Base-by-base conservation (phyloP, 2,797 vertebrate species). In the Myotis myotis region DNA sequence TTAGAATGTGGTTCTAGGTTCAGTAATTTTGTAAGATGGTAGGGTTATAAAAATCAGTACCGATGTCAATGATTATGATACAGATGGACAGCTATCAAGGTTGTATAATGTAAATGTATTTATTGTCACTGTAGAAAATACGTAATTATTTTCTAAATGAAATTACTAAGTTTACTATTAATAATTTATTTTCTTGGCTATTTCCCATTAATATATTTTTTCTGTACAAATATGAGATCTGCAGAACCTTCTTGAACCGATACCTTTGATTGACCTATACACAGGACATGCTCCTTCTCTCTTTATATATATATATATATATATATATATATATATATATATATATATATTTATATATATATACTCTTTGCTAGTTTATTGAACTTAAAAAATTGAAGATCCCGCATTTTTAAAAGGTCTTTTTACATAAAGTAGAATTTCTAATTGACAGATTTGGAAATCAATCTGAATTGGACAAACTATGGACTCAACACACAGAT, bases 311-410 rank as follows among this genome's bases (percentile, higher is more conserved):
- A 41, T 41, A 41, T 41, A 41, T 41, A 8, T 41, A 8, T 41
- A 8, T 38, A 41, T 41, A 6, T 6, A 38, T 36, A 36, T 36
- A 36, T 36, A 36, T 36, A 36, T 36, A 38, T 38, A 38, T 38
- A 38, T 38, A 38, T 38, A 38, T 38, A 38, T 38, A 38, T 38
- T 38, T 38, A 38, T 38, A 38, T 8, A 41, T 2, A 41, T 8
- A 41, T 7, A 89, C 57, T 98, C 96, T 97, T 97, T 80, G 98
- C 98, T 98, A 98, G 97, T 98, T 98, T 98, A 98, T 98, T 98
- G 97, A 98, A 98, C 98, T 98, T 97, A 80, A 97, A 97, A 97
- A 97, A 96, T 78, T 38, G 94, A 95, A 96, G 92, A 95, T 90
- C 93, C 93, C 30, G 12, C 53, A 80, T 68, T 51, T 41, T 97